A percentile compares a stretch with the other conserved stretches of the same genome.
These are phyloP conservation scores for Himalopsyche japonica DNA, from an alignment of 2,888 invertebrate genomes.

Conservation along the genomic window DNA sequence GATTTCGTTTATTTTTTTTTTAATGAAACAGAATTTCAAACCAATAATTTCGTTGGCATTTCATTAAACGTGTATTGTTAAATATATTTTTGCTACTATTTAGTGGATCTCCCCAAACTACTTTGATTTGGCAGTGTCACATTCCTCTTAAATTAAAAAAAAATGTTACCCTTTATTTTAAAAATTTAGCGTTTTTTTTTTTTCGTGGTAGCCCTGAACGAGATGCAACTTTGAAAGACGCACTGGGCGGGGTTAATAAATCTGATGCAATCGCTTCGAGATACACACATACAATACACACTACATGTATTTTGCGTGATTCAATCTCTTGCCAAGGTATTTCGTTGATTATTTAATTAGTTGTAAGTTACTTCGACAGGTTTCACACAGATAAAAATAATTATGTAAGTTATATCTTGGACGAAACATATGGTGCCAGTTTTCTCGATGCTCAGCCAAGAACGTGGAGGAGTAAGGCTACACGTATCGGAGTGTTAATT, in stretches of 20 bases:
- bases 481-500: too few species aligned
- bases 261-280: conserved; percentile 1
- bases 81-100: too few species aligned
- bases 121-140: too few species aligned
- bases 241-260: not conserved
- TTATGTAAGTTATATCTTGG: not conserved
- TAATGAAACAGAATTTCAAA: too few species aligned
- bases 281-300: not conserved
- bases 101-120: too few species aligned
- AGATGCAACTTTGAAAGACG: not conserved
- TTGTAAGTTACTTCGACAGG: not conserved
- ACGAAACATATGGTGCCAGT: not conserved
- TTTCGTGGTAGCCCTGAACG: not conserved
- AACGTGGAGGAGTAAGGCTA: too few species aligned
- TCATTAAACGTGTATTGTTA: too few species aligned
- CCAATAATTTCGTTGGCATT: too few species aligned
- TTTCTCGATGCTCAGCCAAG: not conserved
- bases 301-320: not conserved
- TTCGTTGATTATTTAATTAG: conserved; percentile 1
- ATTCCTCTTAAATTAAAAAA: too few species aligned
- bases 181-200: not conserved
- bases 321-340: not conserved
- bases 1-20: too few species aligned
- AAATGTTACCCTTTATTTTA: too few species aligned
- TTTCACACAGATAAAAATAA: not conserved